Evolutionary conservation across 2,797 vertebrate genomes (phyloP), one percentile per base, ranked within the genome.

Genomic region (Enteromius fasciolatus): DNA sequence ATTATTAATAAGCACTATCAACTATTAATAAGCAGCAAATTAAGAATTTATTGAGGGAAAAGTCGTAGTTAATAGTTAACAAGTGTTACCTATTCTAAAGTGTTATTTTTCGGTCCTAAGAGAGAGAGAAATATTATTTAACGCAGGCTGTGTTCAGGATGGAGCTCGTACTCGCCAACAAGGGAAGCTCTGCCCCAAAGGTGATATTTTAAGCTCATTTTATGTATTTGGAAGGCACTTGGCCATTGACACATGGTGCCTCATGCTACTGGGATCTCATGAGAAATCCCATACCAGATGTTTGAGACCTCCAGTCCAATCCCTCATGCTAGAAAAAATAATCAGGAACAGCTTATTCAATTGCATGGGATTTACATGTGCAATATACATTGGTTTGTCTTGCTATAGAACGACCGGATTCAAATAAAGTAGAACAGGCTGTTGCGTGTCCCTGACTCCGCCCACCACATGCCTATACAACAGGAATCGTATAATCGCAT

Each of bases 251-350:
- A n/a, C n/a, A 44, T 25, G 57, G 54, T 74, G 48, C 7, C 33
- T 36, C 36, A 57, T 59, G 18, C 72, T 59, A 39, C 54, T 64
- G 18, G 33, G 61, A 41, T 39, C 68, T 31, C 18, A 23, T 54
- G 52, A 75, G 74, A 80, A 84, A 76, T 84, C 78, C 78, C 64
- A 52, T 76, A 84, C 25, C 83, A 81, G 83, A 81, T 84, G 78
- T 80, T 80, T 84, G 64, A 36, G 77, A 80, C 72, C 72, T 39
- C 59, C 44, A n/a, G 10, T 73, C 3, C 76, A 84, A 78, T 84
- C 68, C 67, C 44, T 80, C 54, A 57, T 73, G 18, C 31, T 31
- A 48, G 64, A 36, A 14, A 76, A 54, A 74, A 80, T 69, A 41
- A 80, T 84, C 77, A 75, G 70, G 52, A 80, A 69, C 78, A 76